Evolutionary conservation across 2,888 invertebrate genomes (phyloP), one percentile per base, ranked within the genome.

Genomic region (Apocheima hispidaria): DNA sequence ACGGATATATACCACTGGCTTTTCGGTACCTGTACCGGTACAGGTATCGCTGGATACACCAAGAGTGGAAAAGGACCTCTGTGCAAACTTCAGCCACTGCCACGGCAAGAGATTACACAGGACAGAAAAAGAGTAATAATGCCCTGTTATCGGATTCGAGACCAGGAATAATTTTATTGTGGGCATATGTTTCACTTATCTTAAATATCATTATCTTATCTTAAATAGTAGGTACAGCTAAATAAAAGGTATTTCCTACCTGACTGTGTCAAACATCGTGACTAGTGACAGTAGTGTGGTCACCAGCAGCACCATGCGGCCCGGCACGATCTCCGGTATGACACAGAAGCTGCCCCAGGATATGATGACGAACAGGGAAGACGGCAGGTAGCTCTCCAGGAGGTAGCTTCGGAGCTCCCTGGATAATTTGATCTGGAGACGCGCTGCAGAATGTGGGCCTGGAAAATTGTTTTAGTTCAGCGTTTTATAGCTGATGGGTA

Each of bases 271-370:
- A 78, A 95, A 95, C 95, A 95, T 95, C 60, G 95, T 94, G 79
- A 95, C 94, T 23, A 95, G 86, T 0, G 94, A 94, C 3, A 95
- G 88, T 12, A 95, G 84, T 4, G 95, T 95, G 41, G 95, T 95
- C 66, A 95, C 95, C 0, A 95, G 86, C 33, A 95, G 84, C 60
- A 94, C 94, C 95, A 95, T 95, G 21, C 95, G 87, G 7, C 95
- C 95, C 0, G 95, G 95, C 23, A 95, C 95, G 54, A 94, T 93
- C 83, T 94, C 94, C 2, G 94, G 94, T 71, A 95, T 94, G 38
- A 95, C 94, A 66, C 94, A 94, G 84, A 95, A 95, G 73, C 94
- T 94, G 66, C 95, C 94, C 95, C 95, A 95, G 23, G 94, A 94
- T 79, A 95, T 94, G 77, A 94, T 94, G 64, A 95, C 95, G 79